Evolutionary conservation across 2,797 vertebrate genomes (phyloP).

Genomic region (Anabas testudineus): DNA sequence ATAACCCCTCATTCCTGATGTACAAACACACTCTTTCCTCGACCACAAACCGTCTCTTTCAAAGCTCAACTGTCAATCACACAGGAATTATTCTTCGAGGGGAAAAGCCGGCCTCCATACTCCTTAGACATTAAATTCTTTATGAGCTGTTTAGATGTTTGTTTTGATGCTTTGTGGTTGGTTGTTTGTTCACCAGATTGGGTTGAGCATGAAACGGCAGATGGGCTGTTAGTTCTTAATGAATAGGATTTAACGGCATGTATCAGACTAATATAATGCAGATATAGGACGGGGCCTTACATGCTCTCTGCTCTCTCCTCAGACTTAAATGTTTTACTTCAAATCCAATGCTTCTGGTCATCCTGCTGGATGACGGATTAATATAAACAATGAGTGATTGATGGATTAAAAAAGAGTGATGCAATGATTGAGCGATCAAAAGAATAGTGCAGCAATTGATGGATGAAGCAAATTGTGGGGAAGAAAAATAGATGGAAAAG

Average conservation of each 20-base stretch:
- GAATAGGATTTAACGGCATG: constrained; percentile 24
- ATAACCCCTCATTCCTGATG: constrained; percentile 52
- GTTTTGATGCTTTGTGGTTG: constrained; percentile 25
- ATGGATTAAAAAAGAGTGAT: constrained; percentile 59
- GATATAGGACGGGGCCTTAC: constrained; percentile 7
- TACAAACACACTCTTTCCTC: constrained; percentile 47
- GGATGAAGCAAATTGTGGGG: constrained; percentile 49
- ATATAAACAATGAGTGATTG: constrained; percentile 53
- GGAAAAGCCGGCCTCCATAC: constrained; percentile 36
- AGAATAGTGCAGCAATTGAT: constrained; percentile 52
- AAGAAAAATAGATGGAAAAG: constrained; percentile 54
- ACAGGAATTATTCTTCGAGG: constrained; percentile 17
- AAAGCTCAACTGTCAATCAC: constrained; percentile 60
- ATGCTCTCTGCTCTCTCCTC: background rate
- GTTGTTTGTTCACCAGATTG: constrained; percentile 26
- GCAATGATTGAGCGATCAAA: constrained; percentile 67
- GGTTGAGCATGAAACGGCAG: constrained; percentile 26
- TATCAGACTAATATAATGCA: constrained; percentile 28
- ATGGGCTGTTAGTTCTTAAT: constrained; percentile 53
- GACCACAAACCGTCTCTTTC: constrained; percentile 45
- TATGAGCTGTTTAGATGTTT: constrained; percentile 39
- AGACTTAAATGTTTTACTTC: constrained; percentile 30
- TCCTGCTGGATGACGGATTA: constrained; percentile 39
- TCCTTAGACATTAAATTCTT: constrained; percentile 36
- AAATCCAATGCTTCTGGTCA: constrained; percentile 19